Evolutionary conservation across 2,113 vertebrate genomes (phyloP).

Genomic region (Pseudolaguvia tuberculata): DNA sequence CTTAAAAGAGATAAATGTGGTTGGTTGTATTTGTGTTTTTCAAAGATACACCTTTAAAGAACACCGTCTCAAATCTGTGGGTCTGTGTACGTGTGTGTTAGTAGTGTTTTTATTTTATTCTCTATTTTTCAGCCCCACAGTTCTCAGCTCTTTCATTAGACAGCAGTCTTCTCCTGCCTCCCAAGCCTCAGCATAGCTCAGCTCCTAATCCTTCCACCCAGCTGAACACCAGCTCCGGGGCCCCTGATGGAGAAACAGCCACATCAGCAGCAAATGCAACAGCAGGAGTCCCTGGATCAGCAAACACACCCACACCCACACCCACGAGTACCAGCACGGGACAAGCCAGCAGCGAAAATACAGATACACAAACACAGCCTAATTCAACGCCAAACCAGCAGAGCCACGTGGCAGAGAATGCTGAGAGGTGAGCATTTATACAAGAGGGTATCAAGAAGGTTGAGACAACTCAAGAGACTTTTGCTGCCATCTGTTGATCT

Average conservation of each 20-base stretch:
- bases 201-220: constrained; percentile 56
- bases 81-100: too few relatives aligned
- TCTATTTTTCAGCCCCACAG: constrained; percentile 77
- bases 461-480: too few relatives aligned
- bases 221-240: constrained; percentile 49
- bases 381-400: constrained; percentile 64
- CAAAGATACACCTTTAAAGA: too few relatives aligned
- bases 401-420: constrained; percentile 57
- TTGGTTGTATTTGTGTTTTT: too few relatives aligned
- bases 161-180: constrained; percentile 82
- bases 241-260: constrained; percentile 64
- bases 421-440: constrained; percentile 62
- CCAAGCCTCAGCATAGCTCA: constrained; percentile 72
- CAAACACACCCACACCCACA: constrained; percentile 63
- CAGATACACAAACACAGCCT: constrained; percentile 70
- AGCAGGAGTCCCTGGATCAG: constrained; percentile 60
- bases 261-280: constrained; percentile 61
- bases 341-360: constrained; percentile 61
- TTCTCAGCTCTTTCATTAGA: constrained; percentile 84
- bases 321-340: constrained; percentile 55
- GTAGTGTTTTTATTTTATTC: not conserved
- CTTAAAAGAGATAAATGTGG: too few relatives aligned
- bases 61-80: too few relatives aligned
- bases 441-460: too few relatives aligned
- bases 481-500: too few relatives aligned